Evolutionary conservation across 2,888 invertebrate species (phyloP).

Genomic region (Lochmaea capreae): DNA sequence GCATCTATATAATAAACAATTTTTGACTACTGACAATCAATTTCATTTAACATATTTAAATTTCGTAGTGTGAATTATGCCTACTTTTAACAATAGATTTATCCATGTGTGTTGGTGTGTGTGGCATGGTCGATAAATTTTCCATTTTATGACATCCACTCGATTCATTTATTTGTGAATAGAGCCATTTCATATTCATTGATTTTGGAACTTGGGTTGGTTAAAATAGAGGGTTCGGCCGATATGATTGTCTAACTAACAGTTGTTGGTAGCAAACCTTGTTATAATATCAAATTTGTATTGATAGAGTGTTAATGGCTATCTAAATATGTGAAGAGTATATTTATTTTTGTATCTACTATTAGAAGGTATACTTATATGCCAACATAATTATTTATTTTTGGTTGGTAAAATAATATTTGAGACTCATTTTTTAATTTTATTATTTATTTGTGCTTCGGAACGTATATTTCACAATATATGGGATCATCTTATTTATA

Average conservation of each 20-base stretch:
- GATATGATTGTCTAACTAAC: conserved; percentile 35
- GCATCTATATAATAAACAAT: too few species aligned
- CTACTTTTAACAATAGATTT: conserved; percentile 12
- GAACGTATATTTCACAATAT: too few species aligned
- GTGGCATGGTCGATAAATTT: conserved; percentile 15
- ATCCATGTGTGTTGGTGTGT: conserved; percentile 5
- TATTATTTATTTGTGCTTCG: too few species aligned
- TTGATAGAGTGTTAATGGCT: conserved; percentile 39
- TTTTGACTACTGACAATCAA: too few species aligned
- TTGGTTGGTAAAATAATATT: too few species aligned
- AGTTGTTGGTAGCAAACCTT: conserved; percentile 34
- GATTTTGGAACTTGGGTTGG: conserved; percentile 27
- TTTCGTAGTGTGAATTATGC: not conserved
- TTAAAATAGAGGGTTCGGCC: conserved; percentile 21
- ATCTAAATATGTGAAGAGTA: conserved; percentile 24
- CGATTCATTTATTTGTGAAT: conserved; percentile 25
- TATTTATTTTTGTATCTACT: conserved; percentile 39
- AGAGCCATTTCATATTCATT: conserved; percentile 32
- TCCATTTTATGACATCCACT: conserved; percentile 25
- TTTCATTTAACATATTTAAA: not conserved
- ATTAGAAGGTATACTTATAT: too few species aligned
- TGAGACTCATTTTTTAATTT: too few species aligned
- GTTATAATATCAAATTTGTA: conserved; percentile 35
- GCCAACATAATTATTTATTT: too few species aligned
- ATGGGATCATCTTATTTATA: too few species aligned